A percentile compares a stretch with the other conserved stretches of the same genome.
These are phyloP conservation scores for Pelobates cultripes DNA, from an alignment of 2,797 vertebrate genomes.

Conservation along the genomic window DNA sequence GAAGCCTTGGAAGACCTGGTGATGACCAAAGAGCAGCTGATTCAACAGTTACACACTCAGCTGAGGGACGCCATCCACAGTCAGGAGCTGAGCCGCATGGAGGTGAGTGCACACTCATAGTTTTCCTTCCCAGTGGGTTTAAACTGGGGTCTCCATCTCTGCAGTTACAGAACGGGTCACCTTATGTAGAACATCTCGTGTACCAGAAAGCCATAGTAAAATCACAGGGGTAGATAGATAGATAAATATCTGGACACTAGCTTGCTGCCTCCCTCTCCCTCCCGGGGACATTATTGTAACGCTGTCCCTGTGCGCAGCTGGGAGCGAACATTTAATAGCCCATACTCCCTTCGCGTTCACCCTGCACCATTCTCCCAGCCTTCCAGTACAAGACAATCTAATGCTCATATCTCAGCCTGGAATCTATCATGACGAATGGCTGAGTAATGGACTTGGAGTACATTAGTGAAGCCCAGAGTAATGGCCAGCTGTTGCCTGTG, in stretches of 20 bases:
- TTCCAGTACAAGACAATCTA: conserved; percentile 70
- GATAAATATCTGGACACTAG: too few relatives aligned
- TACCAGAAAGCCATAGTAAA: too few relatives aligned
- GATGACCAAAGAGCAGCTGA: conserved; percentile 34
- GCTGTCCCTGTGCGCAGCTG: conserved; percentile 70
- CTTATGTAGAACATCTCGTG: too few relatives aligned
- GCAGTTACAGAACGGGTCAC: too few relatives aligned
- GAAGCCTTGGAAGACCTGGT: conserved; percentile 31
- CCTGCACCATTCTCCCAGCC: conserved; percentile 87
- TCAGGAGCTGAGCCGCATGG: conserved; percentile 44
- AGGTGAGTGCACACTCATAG: conserved; percentile 34
- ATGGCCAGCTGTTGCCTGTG: conserved; percentile 91
- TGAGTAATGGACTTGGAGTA: conserved; percentile 95
- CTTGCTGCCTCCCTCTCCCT: background rate
- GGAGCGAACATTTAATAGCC: conserved; percentile 88
- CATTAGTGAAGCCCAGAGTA: conserved; percentile 90
- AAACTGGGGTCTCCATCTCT: too few relatives aligned
- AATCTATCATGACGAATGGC: conserved; percentile 89
- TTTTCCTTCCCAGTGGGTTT: too few relatives aligned
- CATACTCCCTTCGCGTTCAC: conserved; percentile 57
- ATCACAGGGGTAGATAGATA: too few relatives aligned
- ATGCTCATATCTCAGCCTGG: conserved; percentile 88
- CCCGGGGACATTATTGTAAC: conserved; percentile 69
- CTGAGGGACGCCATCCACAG: conserved; percentile 36
- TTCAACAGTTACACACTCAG: conserved; percentile 26